Base-by-base conservation (phyloP, 2,888 invertebrate genomes). In the Perizoma affinitatum region DNA sequence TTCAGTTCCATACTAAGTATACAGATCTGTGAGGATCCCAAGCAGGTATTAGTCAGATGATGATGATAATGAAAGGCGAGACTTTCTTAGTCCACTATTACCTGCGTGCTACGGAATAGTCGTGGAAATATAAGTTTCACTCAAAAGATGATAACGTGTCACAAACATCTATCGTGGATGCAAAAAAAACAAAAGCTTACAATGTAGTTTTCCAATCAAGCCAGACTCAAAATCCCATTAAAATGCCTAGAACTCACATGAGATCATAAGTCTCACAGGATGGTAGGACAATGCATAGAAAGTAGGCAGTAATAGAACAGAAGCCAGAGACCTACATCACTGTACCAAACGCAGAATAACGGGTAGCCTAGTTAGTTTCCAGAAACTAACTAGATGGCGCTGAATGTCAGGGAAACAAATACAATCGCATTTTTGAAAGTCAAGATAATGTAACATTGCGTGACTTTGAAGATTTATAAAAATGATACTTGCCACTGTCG, bases 211-310 rank as follows among this genome's bases (percentile, higher is more conserved):
- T 66, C 59, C 61, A 61, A 66, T 67, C 60, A 60, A 64, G 55
- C 54, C 57, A 10, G 48, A 43, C 46, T 50, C 59, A 41, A 36
- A 55, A 66, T 59, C 59, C 61, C 22, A 61, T 61, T 62, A 64
- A 50, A 46, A 60, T 50, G 59, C 52, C 58, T 56, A 63, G 61
- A 61, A 67, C 57, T 55, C 67, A 55, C 55, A 9, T 6, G 60
- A 64, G 62, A 50, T 57, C 63, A 53, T 68, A 68, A 62, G 56
- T 70, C 67, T 64, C 58, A 47, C 44, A 58, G 54, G 59, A 11
- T 65, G 66, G 68, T 69, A 68, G 69, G 54, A 69, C 70, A 69
- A 75, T 73, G 73, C 73, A 75, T 72, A 74, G 70, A 73, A 68
- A 76, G 71, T 67, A 71, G 72, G 68, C 63, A 48, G 61, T 55